Evolutionary conservation across 2,113 vertebrate species (phyloP), one percentile per base, ranked within the genome.

Genomic region (Campylomormyrus tamandua): DNA sequence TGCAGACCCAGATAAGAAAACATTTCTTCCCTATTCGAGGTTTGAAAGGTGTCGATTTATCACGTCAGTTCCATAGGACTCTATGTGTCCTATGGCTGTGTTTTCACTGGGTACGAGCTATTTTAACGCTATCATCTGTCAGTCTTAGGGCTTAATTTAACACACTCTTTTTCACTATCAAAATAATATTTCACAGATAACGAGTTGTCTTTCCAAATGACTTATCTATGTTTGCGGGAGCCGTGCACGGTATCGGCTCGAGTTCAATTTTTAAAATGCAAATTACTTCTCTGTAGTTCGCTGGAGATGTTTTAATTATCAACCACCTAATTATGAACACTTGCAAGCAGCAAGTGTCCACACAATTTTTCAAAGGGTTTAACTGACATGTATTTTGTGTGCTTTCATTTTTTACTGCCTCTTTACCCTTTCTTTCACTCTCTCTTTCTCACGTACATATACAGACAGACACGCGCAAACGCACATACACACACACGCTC

Each of bases 251-350:
- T 89, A 89, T 56, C 39, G 56, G 89, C 52, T 31, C 83, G 24
- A 39, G 89, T 85, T 89, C 89, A 83, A 58, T 84, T 77, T 89
- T 85, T 62, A 89, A 89, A 89, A 89, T 89, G 89, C 89, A 85
- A 84, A 89, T 89, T 84, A 50, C 77, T 83, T 31, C 80, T 89
- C 89, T 89, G 77, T 85, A 85, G 49, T 84, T 89, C 58, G 80
- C 53, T 49, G 70, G 70, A 80, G 49, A 84, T 52, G 50, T 89
- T 89, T 89, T 84, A 89, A 89, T 89, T 48, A 89, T 62, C 39
- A 56, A 27, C 50, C 89, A 58, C 77, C 39, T 52, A 80, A 35
- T 46, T 50, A 89, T 53, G 53, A 39, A 62, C 89, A 84, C 89
- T 89, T 84, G 80, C 80, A 84, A 89, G 39, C 52, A 62, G 77